A percentile compares a stretch with the other conserved stretches of the same genome.
Evolutionary conservation across 2,888 invertebrate genomes (phyloP).

Genomic region (Archaeoteleia sp.): DNA sequence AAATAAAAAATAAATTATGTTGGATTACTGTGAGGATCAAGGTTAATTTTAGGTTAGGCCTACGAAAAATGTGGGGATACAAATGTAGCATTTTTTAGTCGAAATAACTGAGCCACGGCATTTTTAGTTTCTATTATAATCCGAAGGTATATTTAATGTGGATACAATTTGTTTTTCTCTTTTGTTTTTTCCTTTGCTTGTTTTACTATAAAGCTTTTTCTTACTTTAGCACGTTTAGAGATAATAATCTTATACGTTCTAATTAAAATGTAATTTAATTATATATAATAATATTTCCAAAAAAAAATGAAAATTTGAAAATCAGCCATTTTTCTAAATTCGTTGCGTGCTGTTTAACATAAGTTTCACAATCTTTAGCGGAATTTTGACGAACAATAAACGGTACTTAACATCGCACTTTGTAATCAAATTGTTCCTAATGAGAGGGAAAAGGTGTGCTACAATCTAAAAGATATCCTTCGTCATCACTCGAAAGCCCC

Average conservation of each 20-base stretch:
- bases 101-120: not conserved
- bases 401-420: slow-evolving; percentile 45
- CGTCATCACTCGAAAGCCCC: slow-evolving; percentile 33
- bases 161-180: no score
- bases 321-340: not conserved
- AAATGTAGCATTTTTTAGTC: slow-evolving; percentile 16
- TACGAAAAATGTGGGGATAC: slow-evolving; percentile 18
- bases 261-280: no score
- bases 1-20: slow-evolving; percentile 11
- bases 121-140: no score
- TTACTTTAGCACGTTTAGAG: no score
- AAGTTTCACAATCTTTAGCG: slow-evolving; percentile 3
- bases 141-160: no score
- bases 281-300: no score
- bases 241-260: no score
- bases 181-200: no score
- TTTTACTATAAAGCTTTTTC: no score
- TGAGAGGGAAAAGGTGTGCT: slow-evolving; percentile 51
- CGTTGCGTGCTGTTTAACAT: not conserved
- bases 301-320: not conserved
- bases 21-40: slow-evolving; percentile 19
- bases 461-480: slow-evolving; percentile 44
- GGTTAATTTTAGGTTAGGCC: slow-evolving; percentile 20
- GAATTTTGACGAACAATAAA: slow-evolving; percentile 47
- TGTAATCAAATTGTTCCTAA: slow-evolving; percentile 52